phyloP scores from a whole-genome alignment of 1,140 invertebrate species.

The Cyclina sinensis region DNA sequence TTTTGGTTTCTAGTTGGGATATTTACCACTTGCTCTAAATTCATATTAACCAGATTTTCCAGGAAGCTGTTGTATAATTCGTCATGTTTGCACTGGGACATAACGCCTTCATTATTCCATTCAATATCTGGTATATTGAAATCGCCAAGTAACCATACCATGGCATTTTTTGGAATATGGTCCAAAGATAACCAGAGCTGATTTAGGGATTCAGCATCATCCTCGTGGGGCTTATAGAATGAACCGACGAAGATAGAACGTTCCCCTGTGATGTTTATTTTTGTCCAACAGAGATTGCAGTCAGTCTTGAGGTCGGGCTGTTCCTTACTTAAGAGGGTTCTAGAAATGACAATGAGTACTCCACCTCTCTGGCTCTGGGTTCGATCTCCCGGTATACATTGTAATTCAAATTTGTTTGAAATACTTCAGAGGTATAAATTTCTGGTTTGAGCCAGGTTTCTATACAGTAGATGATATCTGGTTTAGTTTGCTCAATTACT shows the following conservation, averaged over 20 bases:
- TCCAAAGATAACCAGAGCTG: slow-evolving; percentile 24
- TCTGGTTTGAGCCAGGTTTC: no score
- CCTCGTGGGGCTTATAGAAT: slow-evolving; percentile 38
- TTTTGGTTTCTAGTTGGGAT: slow-evolving; percentile 43
- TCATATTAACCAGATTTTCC: slow-evolving; percentile 35
- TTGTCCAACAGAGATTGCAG: slow-evolving; percentile 10
- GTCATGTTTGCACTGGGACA: slow-evolving; percentile 4
- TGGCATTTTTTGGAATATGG: slow-evolving; percentile 6
- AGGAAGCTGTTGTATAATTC: slow-evolving; percentile 28
- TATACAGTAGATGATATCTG: slow-evolving; percentile 2
- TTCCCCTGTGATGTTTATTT: slow-evolving; percentile 3
- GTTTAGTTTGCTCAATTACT: slow-evolving; percentile 19
- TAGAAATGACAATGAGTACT: neutral
- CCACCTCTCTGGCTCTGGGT: slow-evolving; percentile 11
- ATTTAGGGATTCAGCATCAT: slow-evolving; percentile 4
- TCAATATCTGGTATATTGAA: slow-evolving; percentile 41
- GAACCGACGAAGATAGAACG: neutral
- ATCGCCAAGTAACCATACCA: slow-evolving; percentile 27
- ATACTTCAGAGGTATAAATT: neutral
- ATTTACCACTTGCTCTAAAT: slow-evolving; percentile 42
- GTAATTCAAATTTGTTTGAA: neutral
- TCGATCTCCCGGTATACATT: slow-evolving; percentile 17
- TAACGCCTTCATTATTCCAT: neutral
- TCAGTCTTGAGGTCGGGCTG: slow-evolving; percentile 19
- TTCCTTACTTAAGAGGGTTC: slow-evolving; percentile 1